Base-by-base conservation (phyloP, 2,797 vertebrate genomes). In the Xiphophorus birchmanni region DNA sequence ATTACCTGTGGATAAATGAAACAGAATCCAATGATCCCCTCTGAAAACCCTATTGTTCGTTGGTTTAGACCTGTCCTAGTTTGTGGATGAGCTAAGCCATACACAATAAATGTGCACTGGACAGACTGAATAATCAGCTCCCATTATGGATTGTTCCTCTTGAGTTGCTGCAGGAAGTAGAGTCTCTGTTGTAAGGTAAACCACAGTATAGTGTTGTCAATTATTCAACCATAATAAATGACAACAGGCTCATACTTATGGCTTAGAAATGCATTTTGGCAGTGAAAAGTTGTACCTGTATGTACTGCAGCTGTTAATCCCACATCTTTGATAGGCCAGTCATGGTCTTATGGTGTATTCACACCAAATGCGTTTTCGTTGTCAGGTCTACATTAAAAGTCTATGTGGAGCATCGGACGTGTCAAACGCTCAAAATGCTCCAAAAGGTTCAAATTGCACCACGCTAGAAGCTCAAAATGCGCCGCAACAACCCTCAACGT, bases 1-100 rank as follows among this genome's bases (percentile, higher is more conserved):
- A 92, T 98, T 99, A 79, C 98, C 97, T 91, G 85, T 85, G 54
- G 75, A 80, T 42, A 75, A 73, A 84, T 83, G 45, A 54, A 73
- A 50, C 10, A 75, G 23, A 71, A 44, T n/a, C n/a, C 5, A 35
- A 21, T 60, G 11, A 29, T 60, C 15, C 9, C 2, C 29, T 63
- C 29, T 35, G 5, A 15, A 63, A 12, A 58, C 56, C 26, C 12
- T 13, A 29, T 58, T 0, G 3, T 29, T 29, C 0, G 12, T 58
- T 58, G 56, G 12, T 29, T n/a, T 58, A 4, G 56, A 58, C 56
- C 11, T 29, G n/a, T 58, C n/a, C 56, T 29, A 2, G 26, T 58
- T 15, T 29, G 11, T 58, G n/a, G 56, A 6, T 5, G 56, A 58
- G 10, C 4, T 58, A 13, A 58, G 29, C 56, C n/a, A 29, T 8